These are phyloP conservation scores for Himalopsyche japonica DNA, from an alignment of 2,888 invertebrate species.

Conservation along the genomic window DNA sequence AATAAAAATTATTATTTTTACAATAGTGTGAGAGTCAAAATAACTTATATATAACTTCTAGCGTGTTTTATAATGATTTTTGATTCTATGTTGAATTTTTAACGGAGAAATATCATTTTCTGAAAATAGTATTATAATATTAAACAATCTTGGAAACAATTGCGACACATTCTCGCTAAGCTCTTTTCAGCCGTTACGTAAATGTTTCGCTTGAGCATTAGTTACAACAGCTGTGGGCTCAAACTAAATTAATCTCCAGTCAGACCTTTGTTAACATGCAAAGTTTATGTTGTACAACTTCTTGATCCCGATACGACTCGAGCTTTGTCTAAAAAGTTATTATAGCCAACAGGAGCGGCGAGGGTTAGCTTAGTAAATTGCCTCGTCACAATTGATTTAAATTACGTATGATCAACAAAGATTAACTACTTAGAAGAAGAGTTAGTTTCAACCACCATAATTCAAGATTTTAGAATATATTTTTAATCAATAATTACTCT, in stretches of 20 bases:
- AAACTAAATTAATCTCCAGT: slow-evolving; percentile 35
- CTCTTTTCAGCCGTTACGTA: slow-evolving; percentile 37
- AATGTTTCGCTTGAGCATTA: slow-evolving; percentile 40
- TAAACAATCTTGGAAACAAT: not conserved
- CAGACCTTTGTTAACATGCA: slow-evolving; percentile 28
- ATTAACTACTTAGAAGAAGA: not conserved
- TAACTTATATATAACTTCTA: not conserved
- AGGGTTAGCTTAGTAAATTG: not conserved
- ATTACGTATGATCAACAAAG: not conserved
- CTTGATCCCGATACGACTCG: slow-evolving; percentile 2
- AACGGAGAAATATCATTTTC: too few relatives aligned
- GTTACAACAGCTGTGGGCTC: slow-evolving; percentile 24
- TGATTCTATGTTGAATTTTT: not conserved
- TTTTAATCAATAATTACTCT: too few relatives aligned
- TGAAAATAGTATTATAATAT: not conserved
- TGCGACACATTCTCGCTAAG: slow-evolving; percentile 15
- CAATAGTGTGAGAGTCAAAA: too few relatives aligned
- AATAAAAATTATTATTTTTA: not conserved
- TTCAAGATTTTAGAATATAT: too few relatives aligned
- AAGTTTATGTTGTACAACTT: slow-evolving; percentile 23
- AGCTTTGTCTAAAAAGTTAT: slow-evolving; percentile 28
- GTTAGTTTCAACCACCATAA: not conserved
- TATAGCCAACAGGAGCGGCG: not conserved
- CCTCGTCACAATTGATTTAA: not conserved
- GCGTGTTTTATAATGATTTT: not conserved